A percentile compares a stretch with the other conserved stretches of the same genome.
These are phyloP conservation scores for Allochrocebus solatus DNA, from an alignment of 2,797 vertebrate genomes.

Conservation along the genomic window DNA sequence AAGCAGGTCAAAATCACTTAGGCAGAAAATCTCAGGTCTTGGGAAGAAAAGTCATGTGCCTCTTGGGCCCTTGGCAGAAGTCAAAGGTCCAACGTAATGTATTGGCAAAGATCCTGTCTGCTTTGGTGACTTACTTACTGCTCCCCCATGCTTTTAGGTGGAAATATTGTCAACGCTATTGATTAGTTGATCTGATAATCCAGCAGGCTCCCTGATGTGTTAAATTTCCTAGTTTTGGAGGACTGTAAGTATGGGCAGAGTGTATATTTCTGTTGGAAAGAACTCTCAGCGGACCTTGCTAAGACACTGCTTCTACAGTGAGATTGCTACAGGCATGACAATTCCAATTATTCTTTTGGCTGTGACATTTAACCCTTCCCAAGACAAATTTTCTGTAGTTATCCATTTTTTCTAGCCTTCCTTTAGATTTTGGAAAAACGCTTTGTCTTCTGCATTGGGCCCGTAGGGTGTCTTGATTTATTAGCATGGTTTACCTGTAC, in stretches of 20 bases:
- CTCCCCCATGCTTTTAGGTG: constrained; percentile 88
- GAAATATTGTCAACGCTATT: constrained; percentile 92
- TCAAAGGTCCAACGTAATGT: constrained; percentile 87
- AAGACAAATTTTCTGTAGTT: background rate
- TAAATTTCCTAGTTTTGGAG: constrained; percentile 86
- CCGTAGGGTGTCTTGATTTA: background rate
- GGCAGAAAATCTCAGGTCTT: constrained; percentile 84
- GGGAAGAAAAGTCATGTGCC: constrained; percentile 84
- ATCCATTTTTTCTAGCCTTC: background rate
- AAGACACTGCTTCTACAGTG: constrained; percentile 51
- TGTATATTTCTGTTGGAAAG: constrained; percentile 58
- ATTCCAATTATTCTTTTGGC: constrained; percentile 75
- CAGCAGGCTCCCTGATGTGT: constrained; percentile 89
- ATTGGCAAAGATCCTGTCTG: constrained; percentile 79
- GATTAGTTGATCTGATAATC: constrained; percentile 92
- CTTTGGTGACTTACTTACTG: constrained; percentile 79
- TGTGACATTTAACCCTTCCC: constrained; percentile 71
- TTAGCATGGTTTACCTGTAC: background rate
- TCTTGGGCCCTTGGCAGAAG: constrained; percentile 83
- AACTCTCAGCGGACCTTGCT: constrained; percentile 78
- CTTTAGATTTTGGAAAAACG: background rate
- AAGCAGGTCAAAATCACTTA: constrained; percentile 84
- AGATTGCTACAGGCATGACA: constrained; percentile 76
- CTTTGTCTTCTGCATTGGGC: background rate
- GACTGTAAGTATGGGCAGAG: constrained; percentile 78